A percentile compares a stretch with the other conserved stretches of the same genome.
These are phyloP conservation scores for Tipula vernalis DNA, from an alignment of 2,888 invertebrate genomes.

Conservation along the genomic window DNA sequence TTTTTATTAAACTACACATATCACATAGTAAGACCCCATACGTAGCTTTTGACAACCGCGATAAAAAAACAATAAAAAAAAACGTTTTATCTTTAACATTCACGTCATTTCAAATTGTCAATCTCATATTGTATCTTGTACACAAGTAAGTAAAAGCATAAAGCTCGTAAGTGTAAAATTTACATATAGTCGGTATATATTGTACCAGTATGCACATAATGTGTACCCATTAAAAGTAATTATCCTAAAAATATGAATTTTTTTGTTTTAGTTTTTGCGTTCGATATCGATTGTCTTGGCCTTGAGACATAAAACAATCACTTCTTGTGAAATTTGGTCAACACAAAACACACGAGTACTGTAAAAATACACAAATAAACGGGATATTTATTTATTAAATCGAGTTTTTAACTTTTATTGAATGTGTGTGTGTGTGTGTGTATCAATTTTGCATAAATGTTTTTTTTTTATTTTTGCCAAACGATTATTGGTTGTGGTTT, in stretches of 20 bases:
- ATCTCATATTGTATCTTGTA: neutral
- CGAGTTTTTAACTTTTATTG: neutral
- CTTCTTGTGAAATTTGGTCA: neutral
- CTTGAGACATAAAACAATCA: conserved; percentile 4
- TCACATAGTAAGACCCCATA: neutral
- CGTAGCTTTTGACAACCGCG: neutral
- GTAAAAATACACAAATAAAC: neutral
- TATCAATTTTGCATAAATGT: neutral
- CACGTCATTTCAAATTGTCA: neutral
- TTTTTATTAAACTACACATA: neutral
- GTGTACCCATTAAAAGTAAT: neutral
- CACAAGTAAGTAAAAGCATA: neutral
- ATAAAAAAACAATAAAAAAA: neutral
- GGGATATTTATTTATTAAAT: neutral
- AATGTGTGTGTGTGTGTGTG: neutral
- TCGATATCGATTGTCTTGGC: neutral
- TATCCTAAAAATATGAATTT: neutral
- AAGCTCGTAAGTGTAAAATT: neutral
- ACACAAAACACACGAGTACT: neutral
- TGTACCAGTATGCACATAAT: neutral
- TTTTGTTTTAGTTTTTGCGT: neutral
- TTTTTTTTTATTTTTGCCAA: neutral
- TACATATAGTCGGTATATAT: too few species aligned
- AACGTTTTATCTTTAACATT: neutral
- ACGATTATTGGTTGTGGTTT: neutral